A percentile compares a stretch with the other conserved stretches of the same genome.
These are phyloP conservation scores for Margarornis squamiger DNA, from an alignment of 2,797 vertebrate genomes.

Conservation along the genomic window DNA sequence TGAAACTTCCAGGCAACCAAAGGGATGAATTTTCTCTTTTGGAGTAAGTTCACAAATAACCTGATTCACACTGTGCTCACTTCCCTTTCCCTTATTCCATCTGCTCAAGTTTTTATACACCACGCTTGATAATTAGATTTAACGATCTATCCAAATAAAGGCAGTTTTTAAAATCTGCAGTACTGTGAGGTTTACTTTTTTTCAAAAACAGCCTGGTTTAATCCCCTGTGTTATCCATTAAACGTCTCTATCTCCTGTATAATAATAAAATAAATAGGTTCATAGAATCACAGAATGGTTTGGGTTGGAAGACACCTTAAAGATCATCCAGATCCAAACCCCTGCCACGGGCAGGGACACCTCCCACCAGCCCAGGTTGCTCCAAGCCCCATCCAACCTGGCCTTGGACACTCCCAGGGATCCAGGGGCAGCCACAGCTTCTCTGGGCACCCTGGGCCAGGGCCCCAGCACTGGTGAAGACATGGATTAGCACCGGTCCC, in stretches of 20 bases:
- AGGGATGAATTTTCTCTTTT: background rate
- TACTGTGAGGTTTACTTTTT: background rate
- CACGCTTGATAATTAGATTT: background rate
- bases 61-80: background rate
- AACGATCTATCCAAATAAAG: background rate
- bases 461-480: background rate
- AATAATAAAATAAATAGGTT: background rate
- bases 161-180: background rate
- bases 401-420: background rate
- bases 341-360: background rate
- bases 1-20: background rate
- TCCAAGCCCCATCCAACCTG: fast-evolving
- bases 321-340: background rate
- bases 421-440: background rate
- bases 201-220: fast-evolving
- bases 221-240: background rate
- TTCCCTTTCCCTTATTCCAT: background rate
- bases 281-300: no score
- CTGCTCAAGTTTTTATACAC: background rate
- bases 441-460: background rate
- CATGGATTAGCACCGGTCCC: background rate
- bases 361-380: background rate
- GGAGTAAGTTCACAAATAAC: background rate
- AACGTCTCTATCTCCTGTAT: background rate
- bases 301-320: background rate